Evolutionary conservation across 2,888 invertebrate species (phyloP).

Genomic region (Xestoiulus laeticollis): DNA sequence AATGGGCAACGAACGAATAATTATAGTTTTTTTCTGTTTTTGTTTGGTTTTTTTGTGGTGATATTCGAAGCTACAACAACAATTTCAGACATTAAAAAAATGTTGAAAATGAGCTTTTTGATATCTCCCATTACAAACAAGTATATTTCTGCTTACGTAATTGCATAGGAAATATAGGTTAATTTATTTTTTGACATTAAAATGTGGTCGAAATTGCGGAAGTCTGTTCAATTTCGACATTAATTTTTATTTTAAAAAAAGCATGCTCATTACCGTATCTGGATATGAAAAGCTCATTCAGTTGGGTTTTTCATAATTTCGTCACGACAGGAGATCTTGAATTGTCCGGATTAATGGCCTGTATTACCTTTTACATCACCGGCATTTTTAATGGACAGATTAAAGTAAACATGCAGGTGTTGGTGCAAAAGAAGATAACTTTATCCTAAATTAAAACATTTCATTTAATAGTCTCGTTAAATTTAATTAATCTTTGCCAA

Average conservation of each 20-base stretch:
- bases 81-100: not conserved
- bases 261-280: not conserved
- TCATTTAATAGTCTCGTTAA: not conserved
- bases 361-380: not conserved
- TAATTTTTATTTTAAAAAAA: not conserved
- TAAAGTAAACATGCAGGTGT: too few relatives aligned
- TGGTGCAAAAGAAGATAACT: too few relatives aligned
- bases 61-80: not conserved
- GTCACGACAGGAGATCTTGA: not conserved
- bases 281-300: not conserved
- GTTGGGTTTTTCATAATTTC: too few relatives aligned
- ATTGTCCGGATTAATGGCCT: not conserved
- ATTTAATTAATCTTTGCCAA: not conserved
- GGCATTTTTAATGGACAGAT: not conserved
- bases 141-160: not conserved
- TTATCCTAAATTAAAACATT: too few relatives aligned
- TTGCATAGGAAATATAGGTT: too few relatives aligned
- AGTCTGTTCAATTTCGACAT: not conserved
- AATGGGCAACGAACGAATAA: conserved; percentile 41
- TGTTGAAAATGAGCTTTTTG: not conserved
- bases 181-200: not conserved
- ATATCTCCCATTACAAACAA: not conserved
- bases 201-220: not conserved
- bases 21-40: not conserved
- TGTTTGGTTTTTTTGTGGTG: not conserved